Evolutionary conservation across 2,113 vertebrate species (phyloP), one percentile per base, ranked within the genome.

Genomic region (Tyto alba): DNA sequence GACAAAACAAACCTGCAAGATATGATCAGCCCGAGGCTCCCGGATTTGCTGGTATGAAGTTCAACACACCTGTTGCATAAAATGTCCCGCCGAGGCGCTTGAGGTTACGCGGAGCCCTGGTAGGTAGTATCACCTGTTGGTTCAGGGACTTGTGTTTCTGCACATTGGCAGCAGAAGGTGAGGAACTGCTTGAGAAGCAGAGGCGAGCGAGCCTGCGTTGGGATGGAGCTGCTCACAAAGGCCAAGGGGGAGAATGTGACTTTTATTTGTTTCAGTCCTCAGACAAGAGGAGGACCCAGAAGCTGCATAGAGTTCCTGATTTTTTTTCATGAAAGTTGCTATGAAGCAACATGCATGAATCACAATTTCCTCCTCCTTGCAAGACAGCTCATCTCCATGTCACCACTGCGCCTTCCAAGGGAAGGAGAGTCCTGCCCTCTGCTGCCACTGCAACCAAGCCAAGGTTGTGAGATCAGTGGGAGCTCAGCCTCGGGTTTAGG

Each of bases 1-100:
- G 99, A 99, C 98, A 99, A 99, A 98, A 98, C 98, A 93, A 99
- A 99, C 98, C 98, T 99, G 59, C 98, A 98, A 88, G 99, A 99
- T 88, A 96, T 98, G 81, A 98, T 99, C 85, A 96, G 98, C 69
- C 50, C 94, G 43, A 93, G 98, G 75, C 93, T 99, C 16, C 97
- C 95, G 2, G 98, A 98, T 73, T 94, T 99, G 47, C 98, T 99
- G 99, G 99, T 99, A 99, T 79, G 97, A 85, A 91, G 32, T 80
- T 79, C 86, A 83, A 25, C 12, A 38, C 95, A 90, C 90, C 92
- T 94, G 88, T 48, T 87, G 86, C 19, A 45, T 77, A 43, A 77
- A 94, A 80, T 3, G 6, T 89, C 55, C 47, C 0, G 0, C 67
- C 11, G 62, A 45, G 55, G 30, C 64, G 25, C 79, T 93, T 5